Percentiles rank a stretch among this genome's conserved stretches.
Conservation (phyloP, 2,113 vertebrate genomes). For the Petaurus breviceps region DNA sequence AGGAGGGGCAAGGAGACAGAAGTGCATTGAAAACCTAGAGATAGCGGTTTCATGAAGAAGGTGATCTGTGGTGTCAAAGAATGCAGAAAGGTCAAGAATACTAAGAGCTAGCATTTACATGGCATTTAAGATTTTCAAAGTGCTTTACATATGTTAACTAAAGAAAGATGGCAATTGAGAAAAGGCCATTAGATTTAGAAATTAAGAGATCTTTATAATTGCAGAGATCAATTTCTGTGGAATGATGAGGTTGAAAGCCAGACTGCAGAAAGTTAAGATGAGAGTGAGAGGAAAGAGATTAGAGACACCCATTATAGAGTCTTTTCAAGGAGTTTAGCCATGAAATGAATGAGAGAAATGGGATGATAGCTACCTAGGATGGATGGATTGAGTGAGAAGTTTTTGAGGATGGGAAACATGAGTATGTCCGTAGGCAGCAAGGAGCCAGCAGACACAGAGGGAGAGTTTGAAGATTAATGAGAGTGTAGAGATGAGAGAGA, state of each 20-base stretch:
- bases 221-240: neutral
- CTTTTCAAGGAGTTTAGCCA: neutral
- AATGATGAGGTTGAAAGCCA: neutral
- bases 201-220: neutral
- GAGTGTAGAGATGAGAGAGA: neutral
- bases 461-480: neutral
- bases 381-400: neutral
- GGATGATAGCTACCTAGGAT: neutral
- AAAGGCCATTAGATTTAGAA: neutral
- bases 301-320: neutral
- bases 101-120: neutral
- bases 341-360: neutral
- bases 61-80: neutral
- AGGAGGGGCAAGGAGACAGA: neutral
- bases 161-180: neutral
- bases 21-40: neutral
- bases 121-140: neutral
- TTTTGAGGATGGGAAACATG: neutral
- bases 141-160: neutral
- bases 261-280: neutral
- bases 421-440: neutral
- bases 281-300: neutral
- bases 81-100: neutral
- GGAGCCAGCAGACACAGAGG: neutral
- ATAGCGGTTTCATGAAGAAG: neutral